Evolutionary conservation across 2,113 vertebrate genomes (phyloP), one percentile per base, ranked within the genome.

Genomic region (Phyllostomus hastatus): DNA sequence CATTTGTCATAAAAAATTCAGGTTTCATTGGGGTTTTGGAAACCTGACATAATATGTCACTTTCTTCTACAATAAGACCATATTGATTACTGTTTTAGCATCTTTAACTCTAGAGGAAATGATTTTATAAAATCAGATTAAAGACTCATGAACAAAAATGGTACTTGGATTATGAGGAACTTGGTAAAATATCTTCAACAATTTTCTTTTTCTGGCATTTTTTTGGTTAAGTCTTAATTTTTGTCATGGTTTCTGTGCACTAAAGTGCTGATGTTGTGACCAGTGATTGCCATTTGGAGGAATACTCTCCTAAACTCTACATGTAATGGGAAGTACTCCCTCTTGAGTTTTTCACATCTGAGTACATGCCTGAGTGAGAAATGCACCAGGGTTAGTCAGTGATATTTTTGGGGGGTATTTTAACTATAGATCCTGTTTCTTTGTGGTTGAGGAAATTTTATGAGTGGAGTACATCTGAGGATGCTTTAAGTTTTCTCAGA

Each of bases 1-100:
- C 73, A 33, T 93, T 66, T 82, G 64, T 97, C 87, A 96, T 57
- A 87, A 97, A 72, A 87, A 35, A 72, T 94, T 94, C 54, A 48
- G 31, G 67, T 95, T 87, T 93, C 82, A 54, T 26, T 4, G 28
- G 50, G 41, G 28, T 50, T 82, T 95, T 46, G 22, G 52, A 93
- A 84, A 78, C 69, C n/a, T 91, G 75, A 80, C 54, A 89, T 90
- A 24, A 52, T 54, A 64, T 2, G 26, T 4, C 31, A n/a, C 57
- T 90, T 82, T 91, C 72, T 48, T 86, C 91, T 96, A 78, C 43
- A 95, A 81, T n/a, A 48, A 83, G 12, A 41, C 31, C 61, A 57
- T 70, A 75, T 50, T 24, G 24, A 82, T 67, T 92, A 41, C 16
- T 73, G 61, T 82, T 17, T 9, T n/a, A 72, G 66, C 14, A 59